Evolutionary conservation across 92 coral and sea anemone species (phyloP), one percentile per base, ranked within the genome.

Genomic region (Siderastrea radians): DNA sequence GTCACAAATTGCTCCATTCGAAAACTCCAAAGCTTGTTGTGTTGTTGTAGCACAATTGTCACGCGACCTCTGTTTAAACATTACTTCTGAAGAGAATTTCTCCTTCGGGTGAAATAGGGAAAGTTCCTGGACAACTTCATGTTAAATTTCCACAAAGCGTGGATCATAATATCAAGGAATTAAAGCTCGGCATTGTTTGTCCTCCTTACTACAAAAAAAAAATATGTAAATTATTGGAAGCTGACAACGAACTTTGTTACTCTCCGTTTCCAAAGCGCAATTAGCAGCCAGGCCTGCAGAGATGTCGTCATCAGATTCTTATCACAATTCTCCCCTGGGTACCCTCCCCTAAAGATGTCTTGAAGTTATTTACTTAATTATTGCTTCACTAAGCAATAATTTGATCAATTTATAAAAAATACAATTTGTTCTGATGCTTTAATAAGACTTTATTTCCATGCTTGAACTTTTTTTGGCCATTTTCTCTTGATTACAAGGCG

Each of bases 211-310:
- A 55, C 58, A 72, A 74, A 74, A 74, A n/a, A n/a, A 68, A 74
- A 50, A 58, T 75, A 75, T 78, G 83, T 72, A 61, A 78, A 78
- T 61, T 16, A 62, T 78, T 49, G 7, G 1, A 26, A 9, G 43
- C 26, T 71, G 11, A 72, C 86, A 82, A 82, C 86, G 53, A 46
- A 59, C 77, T 82, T 58, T 78, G 77, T 81, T 54, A 43, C 43
- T 4, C 49, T 68, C 52, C 49, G 86, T 81, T 81, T 55, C 86
- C 48, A 82, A 82, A 44, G 86, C 86, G 46, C 16, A 3, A 70
- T 47, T 49, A 53, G 86, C 45, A 70, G 26, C 86, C 86, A 55
- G 49, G 86, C 86, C 86, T 57, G n/a, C 48, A 4, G 1, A 7
- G 19, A 74, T 74, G 48, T 19, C 47, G 78, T 74, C 55, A 16